Percentiles rank a stretch among this genome's conserved stretches.
Evolutionary conservation across 2,888 invertebrate species (phyloP).

Genomic region (Amblyjoppa proteus): DNA sequence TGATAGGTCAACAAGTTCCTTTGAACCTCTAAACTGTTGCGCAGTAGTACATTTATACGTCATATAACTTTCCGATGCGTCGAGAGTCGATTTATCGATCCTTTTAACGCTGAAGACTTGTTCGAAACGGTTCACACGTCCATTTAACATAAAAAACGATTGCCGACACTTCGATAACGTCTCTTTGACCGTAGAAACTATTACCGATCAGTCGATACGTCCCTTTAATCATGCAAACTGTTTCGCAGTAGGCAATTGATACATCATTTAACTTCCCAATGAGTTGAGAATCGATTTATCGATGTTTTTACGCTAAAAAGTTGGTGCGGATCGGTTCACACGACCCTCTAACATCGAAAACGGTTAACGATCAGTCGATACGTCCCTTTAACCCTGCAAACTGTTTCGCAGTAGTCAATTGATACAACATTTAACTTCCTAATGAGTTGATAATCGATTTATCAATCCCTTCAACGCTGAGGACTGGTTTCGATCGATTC

Average conservation of each 20-base stretch:
- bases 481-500: not conserved
- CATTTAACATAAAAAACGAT: not conserved
- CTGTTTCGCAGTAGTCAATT: not conserved
- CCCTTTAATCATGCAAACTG: not conserved
- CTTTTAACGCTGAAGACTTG: too few species aligned
- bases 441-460: not conserved
- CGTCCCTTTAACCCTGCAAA: not conserved
- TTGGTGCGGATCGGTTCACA: not conserved
- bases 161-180: not conserved
- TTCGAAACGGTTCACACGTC: not conserved
- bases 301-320: not conserved
- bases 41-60: not conserved
- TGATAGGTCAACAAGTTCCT: not conserved
- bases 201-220: not conserved
- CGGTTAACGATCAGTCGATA: not conserved
- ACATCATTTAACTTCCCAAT: too few species aligned
- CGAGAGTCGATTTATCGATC: too few species aligned
- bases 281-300: not conserved
- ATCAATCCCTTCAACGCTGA: too few species aligned
- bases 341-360: too few species aligned
- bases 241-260: too few species aligned
- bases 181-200: too few species aligned
- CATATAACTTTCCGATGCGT: not conserved
- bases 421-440: not conserved
- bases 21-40: not conserved